Percentiles rank a stretch among this genome's conserved stretches.
These are phyloP conservation scores for Ditylenchus weischeri DNA, from an alignment of 2,888 invertebrate genomes.

Conservation along the genomic window DNA sequence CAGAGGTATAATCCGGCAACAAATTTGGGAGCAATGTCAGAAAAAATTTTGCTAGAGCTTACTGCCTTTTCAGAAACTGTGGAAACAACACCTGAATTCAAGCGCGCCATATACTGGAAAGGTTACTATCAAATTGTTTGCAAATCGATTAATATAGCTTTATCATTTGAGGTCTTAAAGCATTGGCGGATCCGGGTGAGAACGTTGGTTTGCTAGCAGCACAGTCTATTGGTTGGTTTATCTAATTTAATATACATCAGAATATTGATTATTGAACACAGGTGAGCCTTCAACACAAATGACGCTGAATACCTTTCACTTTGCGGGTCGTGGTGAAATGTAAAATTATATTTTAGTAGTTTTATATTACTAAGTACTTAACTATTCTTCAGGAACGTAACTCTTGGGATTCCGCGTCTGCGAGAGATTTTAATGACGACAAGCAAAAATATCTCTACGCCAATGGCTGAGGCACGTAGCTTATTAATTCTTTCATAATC, in stretches of 20 bases:
- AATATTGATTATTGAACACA: too few species aligned
- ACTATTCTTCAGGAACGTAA: slow-evolving; percentile 71
- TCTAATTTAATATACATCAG: too few species aligned
- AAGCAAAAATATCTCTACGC: slow-evolving; percentile 86
- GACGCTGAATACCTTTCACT: slow-evolving; percentile 99
- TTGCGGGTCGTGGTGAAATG: slow-evolving; percentile 99
- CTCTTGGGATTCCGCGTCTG: slow-evolving; percentile 94
- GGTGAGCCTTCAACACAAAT: slow-evolving; percentile 98
- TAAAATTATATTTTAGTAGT: too few species aligned
- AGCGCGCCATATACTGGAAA: slow-evolving; percentile 55
- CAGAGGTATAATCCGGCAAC: slow-evolving; percentile 68
- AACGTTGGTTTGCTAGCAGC: slow-evolving; percentile 93
- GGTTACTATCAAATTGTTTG: too few species aligned
- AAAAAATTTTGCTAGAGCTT: slow-evolving; percentile 71
- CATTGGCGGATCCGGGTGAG: slow-evolving; percentile 84
- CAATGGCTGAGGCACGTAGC: slow-evolving; percentile 72
- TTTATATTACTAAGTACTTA: too few species aligned
- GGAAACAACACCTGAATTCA: slow-evolving; percentile 27
- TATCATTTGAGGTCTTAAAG: slow-evolving; percentile 61
- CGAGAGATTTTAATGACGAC: slow-evolving; percentile 94
- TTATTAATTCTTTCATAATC: background rate
- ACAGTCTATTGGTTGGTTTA: slow-evolving; percentile 75
- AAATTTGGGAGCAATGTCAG: slow-evolving; percentile 80
- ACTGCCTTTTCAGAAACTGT: slow-evolving; percentile 29
- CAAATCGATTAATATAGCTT: too few species aligned